Evolutionary conservation across 1,140 invertebrate species (phyloP).

Genomic region (Pygmarrhopalites habei): DNA sequence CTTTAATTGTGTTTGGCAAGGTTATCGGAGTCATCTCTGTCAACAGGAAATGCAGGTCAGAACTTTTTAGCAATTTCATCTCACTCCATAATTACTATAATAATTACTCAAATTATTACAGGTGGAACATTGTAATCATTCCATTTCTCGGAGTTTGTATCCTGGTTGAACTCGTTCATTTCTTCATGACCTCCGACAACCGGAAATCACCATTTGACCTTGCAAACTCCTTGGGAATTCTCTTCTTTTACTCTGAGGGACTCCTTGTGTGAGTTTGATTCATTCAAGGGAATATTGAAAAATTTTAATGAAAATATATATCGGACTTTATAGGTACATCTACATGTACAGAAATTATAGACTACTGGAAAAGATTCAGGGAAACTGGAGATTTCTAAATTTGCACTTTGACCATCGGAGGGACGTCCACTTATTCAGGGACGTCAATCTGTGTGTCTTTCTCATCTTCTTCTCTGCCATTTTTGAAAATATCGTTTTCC

Average conservation of each 20-base stretch:
- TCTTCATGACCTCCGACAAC: no score
- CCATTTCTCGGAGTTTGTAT: not conserved
- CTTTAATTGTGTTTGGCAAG: not conserved
- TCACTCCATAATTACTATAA: no score
- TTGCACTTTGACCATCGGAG: not conserved
- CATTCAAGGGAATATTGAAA: not conserved
- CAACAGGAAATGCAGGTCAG: not conserved
- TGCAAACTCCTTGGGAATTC: not conserved
- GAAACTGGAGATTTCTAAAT: not conserved
- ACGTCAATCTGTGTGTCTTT: not conserved
- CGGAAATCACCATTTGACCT: not conserved
- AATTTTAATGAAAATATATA: not conserved
- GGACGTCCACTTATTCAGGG: not conserved
- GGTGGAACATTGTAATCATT: not conserved
- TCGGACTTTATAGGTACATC: not conserved
- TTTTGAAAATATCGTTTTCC: slow-evolving; percentile 13
- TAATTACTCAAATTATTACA: not conserved
- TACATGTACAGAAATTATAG: not conserved
- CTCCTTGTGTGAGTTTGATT: not conserved
- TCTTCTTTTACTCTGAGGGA: not conserved
- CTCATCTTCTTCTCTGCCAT: slow-evolving; percentile 10
- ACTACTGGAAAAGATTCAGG: not conserved
- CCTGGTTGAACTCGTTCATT: not conserved
- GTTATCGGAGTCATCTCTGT: not conserved
- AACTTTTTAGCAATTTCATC: not conserved